A percentile compares a stretch with the other conserved stretches of the same genome.
Conservation (phyloP, 2,888 invertebrate genomes). For the Acronicta alni region DNA sequence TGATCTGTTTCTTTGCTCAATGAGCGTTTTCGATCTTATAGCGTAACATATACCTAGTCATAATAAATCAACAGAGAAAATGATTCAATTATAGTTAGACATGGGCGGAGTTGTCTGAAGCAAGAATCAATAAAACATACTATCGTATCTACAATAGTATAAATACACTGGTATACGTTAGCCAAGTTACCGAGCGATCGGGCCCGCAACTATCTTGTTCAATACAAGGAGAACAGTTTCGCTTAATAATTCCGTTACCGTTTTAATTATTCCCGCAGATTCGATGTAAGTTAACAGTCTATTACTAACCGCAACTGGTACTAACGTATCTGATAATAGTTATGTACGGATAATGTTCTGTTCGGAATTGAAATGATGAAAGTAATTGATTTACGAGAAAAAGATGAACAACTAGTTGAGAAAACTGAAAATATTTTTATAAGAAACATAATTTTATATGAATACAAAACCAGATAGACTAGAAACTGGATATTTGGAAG, state of each 20-base stretch:
- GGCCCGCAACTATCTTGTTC: slow-evolving; percentile 79
- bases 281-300: slow-evolving; percentile 61
- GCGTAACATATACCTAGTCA: background rate
- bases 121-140: slow-evolving; percentile 40
- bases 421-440: background rate
- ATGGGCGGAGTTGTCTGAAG: slow-evolving; percentile 38
- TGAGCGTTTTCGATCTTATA: too few species aligned
- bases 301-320: slow-evolving; percentile 57
- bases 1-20: too few species aligned
- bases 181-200: slow-evolving; percentile 47
- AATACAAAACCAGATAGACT: too few species aligned
- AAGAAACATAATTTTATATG: too few species aligned
- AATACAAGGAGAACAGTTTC: slow-evolving; percentile 70
- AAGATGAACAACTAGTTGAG: too few species aligned
- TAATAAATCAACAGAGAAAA: slow-evolving; percentile 14
- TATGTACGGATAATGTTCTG: slow-evolving; percentile 29
- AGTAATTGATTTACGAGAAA: slow-evolving; percentile 23
- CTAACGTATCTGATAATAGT: slow-evolving; percentile 48
- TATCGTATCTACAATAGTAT: slow-evolving; percentile 35
- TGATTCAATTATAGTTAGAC: slow-evolving; percentile 16
- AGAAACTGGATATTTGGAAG: too few species aligned
- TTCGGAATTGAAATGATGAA: slow-evolving; percentile 18
- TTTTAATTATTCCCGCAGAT: slow-evolving; percentile 76
- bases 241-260: slow-evolving; percentile 76
- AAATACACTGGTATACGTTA: slow-evolving; percentile 29